Percentiles rank a stretch among this genome's conserved stretches.
Evolutionary conservation across 2,888 invertebrate genomes (phyloP).

Genomic region (Apamea crenata): DNA sequence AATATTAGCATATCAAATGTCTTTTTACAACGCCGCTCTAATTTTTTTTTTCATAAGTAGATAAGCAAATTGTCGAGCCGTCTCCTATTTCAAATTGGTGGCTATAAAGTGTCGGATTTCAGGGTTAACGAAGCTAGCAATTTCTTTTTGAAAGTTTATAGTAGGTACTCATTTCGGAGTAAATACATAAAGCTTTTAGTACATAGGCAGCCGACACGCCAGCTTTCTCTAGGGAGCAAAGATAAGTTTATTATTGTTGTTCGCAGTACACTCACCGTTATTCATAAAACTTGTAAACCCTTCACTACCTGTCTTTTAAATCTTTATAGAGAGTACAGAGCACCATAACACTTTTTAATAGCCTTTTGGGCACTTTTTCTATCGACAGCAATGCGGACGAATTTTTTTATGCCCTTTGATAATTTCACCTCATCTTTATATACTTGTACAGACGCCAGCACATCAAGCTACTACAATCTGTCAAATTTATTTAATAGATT

Average conservation of each 20-base stretch:
- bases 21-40: constrained; percentile 39
- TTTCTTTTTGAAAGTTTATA: constrained; percentile 33
- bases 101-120: constrained; percentile 44
- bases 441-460: too few relatives aligned
- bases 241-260: constrained; percentile 10
- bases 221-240: constrained; percentile 3
- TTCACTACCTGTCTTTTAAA: too few relatives aligned
- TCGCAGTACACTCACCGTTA: not conserved
- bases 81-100: constrained; percentile 42
- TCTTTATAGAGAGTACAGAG: not conserved
- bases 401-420: too few relatives aligned
- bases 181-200: constrained; percentile 31
- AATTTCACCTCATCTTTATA: too few relatives aligned
- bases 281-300: not conserved
- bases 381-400: too few relatives aligned
- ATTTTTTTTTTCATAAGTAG: constrained; percentile 34
- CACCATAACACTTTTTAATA: too few relatives aligned
- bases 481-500: too few relatives aligned
- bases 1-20: constrained; percentile 33
- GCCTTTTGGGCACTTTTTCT: too few relatives aligned
- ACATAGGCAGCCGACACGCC: constrained; percentile 7
- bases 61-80: constrained; percentile 34
- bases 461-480: too few relatives aligned
- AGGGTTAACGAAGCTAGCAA: constrained; percentile 25
- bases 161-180: constrained; percentile 6